Evolutionary conservation across 2,113 vertebrate genomes (phyloP), one percentile per base, ranked within the genome.

Genomic region (Chionis minor): DNA sequence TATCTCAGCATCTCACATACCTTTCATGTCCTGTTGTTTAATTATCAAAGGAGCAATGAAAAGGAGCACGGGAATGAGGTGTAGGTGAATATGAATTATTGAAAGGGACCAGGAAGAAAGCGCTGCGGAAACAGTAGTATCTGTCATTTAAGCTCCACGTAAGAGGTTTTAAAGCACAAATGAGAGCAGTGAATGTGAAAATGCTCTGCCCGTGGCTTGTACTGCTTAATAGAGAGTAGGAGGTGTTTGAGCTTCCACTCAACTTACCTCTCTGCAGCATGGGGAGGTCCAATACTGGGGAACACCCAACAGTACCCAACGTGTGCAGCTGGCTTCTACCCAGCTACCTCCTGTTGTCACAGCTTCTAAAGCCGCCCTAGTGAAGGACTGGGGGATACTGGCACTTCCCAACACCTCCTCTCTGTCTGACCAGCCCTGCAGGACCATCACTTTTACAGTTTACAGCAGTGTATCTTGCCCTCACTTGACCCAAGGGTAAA

Each of bases 21-120:
- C 77, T 67, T 67, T 92, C 80, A 44, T 54, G 80, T 91, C 92
- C 81, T n/a, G 56, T 61, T 81, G 67, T 7, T 95, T 94, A 86
- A 93, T 95, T 79, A 92, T 74, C 96, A 95, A 65, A 94, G 96
- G 72, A 92, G 92, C 86, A 92, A 72, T 87, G 95, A 92, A 92
- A 95, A 86, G 67, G 75, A 92, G 90, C 61, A 62, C 0, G 0
- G 88, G 72, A 84, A 86, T 52, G 80, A 90, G 77, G 72, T 81
- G 90, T 55, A 84, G 92, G 81, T 78, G 72, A 65, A 84, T 54
- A 81, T 94, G 88, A 94, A 96, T 93, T 95, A 95, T 93, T 90
- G 83, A 96, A 86, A 86, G 88, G 56, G 21, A 42, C n/a, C 5
- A 54, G 61, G 65, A 75, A 38, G 69, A 70, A 83, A 86, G 85